Evolutionary conservation across 2,888 invertebrate species (phyloP), one percentile per base, ranked within the genome.

Genomic region (Cyrtodaria siliqua): DNA sequence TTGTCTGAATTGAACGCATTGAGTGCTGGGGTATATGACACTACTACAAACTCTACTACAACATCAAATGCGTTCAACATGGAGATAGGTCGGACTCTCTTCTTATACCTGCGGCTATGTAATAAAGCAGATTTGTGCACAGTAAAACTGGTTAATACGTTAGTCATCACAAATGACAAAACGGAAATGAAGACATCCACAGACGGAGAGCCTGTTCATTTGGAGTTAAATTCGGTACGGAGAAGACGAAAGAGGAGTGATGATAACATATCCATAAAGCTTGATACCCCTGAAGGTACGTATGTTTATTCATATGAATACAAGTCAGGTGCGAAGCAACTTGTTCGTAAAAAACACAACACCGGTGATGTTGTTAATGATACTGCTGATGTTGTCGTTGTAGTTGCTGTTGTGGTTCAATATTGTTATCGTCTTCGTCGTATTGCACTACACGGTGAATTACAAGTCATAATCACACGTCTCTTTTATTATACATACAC

Each of bases 61-160:
- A n/a, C 26, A 9, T 55, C 70, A 23, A 78, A 82, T 26, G 60
- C 66, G 1, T 87, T 86, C 68, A 52, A 59, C 14, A 84, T 88
- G 83, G 85, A 84, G 47, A 76, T 84, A 9, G 85, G 85, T 8
- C 61, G 85, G 40, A 85, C 83, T 9, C 40, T 86, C 52, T 87
- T 86, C 67, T 55, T 84, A 4, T 74, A 40, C 23, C 71, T 84
- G 50, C 53, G 68, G 29, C 38, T 84, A 14, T 87, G 86, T 66
- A 87, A 86, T 53, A 80, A 82, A 40, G 86, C 86, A 0, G 53
- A 77, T 26, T 40, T 81, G n/a, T 85, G 86, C 53, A 64, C 76
- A 12, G 50, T 62, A n/a, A 80, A 83, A 33, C 55, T 79, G 27
- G 63, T 83, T 1, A 84, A 85, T 8, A 69, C 82, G 12, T 66